phyloP scores from a whole-genome alignment of 2,113 vertebrate species.

The Oxyruncus cristatus region DNA sequence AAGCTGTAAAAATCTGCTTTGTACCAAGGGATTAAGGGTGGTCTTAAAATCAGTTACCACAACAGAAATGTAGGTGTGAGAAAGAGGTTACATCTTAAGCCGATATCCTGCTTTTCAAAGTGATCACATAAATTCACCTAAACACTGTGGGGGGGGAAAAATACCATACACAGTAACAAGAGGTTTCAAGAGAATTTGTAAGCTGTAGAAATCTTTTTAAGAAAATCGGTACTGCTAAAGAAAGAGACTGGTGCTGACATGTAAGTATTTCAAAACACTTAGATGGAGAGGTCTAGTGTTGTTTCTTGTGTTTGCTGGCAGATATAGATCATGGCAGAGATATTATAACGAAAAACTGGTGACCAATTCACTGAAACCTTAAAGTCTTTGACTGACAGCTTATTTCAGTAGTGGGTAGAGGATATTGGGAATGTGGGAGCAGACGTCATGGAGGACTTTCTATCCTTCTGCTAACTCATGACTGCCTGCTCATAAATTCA shows the following conservation, averaged over 20 bases:
- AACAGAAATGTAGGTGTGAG: neutral
- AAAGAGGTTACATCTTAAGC: neutral
- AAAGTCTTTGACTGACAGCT: neutral
- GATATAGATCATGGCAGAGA: neutral
- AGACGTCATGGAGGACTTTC: rapidly evolving
- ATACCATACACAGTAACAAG: neutral
- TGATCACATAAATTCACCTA: neutral
- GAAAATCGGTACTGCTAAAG: neutral
- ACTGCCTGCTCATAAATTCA: neutral
- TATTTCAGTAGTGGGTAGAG: neutral
- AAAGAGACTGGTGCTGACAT: neutral
- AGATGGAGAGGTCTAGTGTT: neutral
- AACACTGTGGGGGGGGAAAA: neutral
- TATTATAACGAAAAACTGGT: neutral
- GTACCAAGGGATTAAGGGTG: neutral
- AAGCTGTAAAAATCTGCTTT: neutral
- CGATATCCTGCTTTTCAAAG: neutral
- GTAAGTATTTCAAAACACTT: neutral
- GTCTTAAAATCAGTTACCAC: neutral
- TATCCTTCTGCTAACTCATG: neutral
- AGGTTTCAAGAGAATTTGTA: neutral
- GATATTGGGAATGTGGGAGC: neutral
- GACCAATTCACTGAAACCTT: neutral
- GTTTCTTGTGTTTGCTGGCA: neutral
- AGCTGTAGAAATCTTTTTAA: neutral